phyloP scores from a whole-genome alignment of 2,797 vertebrate genomes.

The Galago senegalensis region DNA sequence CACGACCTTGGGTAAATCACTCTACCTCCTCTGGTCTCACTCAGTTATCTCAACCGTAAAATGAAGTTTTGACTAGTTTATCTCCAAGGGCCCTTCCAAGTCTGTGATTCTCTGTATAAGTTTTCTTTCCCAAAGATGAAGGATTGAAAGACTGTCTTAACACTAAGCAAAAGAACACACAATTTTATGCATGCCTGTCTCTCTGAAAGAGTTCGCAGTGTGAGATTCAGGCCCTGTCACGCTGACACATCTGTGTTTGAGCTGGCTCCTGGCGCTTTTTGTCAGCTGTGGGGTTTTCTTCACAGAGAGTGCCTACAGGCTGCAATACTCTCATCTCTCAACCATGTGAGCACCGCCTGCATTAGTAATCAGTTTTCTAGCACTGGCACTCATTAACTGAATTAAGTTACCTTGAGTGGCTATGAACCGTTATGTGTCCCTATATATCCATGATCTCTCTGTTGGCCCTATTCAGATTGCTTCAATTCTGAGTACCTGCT shows the following conservation, averaged over 20 bases:
- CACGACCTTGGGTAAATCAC: conserved; percentile 38
- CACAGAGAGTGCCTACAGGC: conserved; percentile 68
- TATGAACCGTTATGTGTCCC: background rate
- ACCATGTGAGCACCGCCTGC: conserved; percentile 53
- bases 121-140: conserved; percentile 61
- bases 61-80: conserved; percentile 47
- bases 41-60: conserved; percentile 50
- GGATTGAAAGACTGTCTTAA: background rate
- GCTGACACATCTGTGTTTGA: conserved; percentile 66
- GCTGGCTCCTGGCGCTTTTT: conserved; percentile 53
- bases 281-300: conserved; percentile 70
- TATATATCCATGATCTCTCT: background rate
- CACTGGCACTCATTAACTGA: conserved; percentile 55
- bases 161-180: conserved; percentile 34
- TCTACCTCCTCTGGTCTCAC: background rate
- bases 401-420: conserved; percentile 23
- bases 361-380: conserved; percentile 67
- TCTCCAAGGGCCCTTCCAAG: conserved; percentile 31
- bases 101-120: conserved; percentile 60
- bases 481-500: conserved; percentile 10
- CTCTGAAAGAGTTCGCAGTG: conserved; percentile 30
- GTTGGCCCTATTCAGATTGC: background rate
- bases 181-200: conserved; percentile 33
- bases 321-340: conserved; percentile 67
- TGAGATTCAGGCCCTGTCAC: conserved; percentile 49